A percentile compares a stretch with the other conserved stretches of the same genome.
Evolutionary conservation across 2,113 vertebrate species (phyloP).

Genomic region (Amphiprion ocellaris): DNA sequence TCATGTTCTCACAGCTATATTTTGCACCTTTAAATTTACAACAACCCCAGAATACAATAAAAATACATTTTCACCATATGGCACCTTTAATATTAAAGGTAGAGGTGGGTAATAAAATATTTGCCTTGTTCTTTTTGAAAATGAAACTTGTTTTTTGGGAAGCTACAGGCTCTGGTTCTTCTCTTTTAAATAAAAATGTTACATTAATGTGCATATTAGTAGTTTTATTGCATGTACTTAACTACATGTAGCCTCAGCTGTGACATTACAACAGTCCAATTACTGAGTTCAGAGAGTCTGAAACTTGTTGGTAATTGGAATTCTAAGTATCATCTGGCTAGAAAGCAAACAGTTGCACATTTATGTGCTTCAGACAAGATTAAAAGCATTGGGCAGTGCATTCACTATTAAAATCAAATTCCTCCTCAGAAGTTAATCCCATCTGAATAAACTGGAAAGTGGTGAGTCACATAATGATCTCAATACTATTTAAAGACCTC

Average conservation of each 20-base stretch:
- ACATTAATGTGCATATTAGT: no score
- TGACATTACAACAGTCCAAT: neutral
- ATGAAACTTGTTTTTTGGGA: no score
- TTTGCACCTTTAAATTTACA: no score
- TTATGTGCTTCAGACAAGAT: neutral
- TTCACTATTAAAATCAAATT: conserved; percentile 5
- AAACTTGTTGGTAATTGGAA: neutral
- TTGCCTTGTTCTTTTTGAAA: no score
- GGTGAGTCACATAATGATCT: neutral
- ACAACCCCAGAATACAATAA: no score
- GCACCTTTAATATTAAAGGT: no score
- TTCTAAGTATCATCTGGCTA: neutral
- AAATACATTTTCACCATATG: no score
- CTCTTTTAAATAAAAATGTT: no score
- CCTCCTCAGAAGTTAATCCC: neutral
- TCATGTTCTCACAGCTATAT: no score
- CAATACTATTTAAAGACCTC: neutral
- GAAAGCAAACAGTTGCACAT: neutral
- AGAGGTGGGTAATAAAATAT: no score
- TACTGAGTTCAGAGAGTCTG: neutral
- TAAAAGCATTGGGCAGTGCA: neutral
- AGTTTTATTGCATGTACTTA: no score
- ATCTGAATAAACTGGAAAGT: neutral
- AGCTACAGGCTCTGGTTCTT: no score
- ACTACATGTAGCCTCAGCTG: neutral